Base-by-base conservation (phyloP, 2,113 vertebrate species). In the Ammodytes dubius region DNA sequence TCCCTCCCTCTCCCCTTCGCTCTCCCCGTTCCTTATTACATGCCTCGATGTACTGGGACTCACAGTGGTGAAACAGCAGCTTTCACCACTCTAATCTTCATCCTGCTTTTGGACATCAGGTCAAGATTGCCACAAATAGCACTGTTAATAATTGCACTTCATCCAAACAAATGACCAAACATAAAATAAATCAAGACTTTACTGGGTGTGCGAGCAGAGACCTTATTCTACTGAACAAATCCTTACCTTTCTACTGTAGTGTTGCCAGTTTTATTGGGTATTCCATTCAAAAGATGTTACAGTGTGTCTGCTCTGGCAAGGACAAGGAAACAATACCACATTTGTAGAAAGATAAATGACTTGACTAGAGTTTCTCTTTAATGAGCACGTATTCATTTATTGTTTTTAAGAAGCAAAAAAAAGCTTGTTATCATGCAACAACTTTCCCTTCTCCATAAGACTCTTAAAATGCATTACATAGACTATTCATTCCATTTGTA, bases 41-140 rank as follows among this genome's bases (percentile, higher is more conserved):
- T 79, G 53, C 40, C 60, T 87, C 43, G 39, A 70, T 78, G 70
- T 58, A 79, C 74, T 89, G 71, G 79, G 79, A 74, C 59, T 39
- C 70, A 5, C 60, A 61, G 60, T 72, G 45, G 27, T 27, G 27
- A 27, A 27, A 27, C 19, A 71, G 77, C 59, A 0, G 70, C 79
- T 85, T 85, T 85, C 54, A 65, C 68, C n/a, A 0, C 60, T 70
- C 46, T 91, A 87, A 88, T 91, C 87, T 71, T 89, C 60, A 68
- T 81, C 81, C 83, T 77, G 78, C 64, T 70, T 70, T 75, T 2
- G 66, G 80, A 87, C 69, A 73, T 45, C 37, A 15, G 74, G 82
- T 74, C 82, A 84, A 85, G 77, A 56, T 61, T 81, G 47, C 59
- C 43, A 70, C 75, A 59, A 72, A 67, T 46, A 66, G 19, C 54